phyloP scores from a whole-genome alignment of 1,140 invertebrate genomes.

The Augochlora pura region DNA sequence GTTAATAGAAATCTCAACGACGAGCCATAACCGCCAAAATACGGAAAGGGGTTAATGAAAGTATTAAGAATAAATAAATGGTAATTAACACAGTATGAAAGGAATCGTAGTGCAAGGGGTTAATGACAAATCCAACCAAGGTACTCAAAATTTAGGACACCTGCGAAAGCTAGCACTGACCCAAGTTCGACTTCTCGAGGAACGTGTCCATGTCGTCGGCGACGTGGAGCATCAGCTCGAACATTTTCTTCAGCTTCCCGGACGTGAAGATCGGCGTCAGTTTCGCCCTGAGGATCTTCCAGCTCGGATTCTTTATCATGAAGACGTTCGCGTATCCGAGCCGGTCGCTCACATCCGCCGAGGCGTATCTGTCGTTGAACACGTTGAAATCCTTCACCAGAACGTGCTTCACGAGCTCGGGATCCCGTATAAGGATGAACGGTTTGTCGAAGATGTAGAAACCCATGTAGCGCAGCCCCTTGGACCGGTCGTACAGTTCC shows the following conservation, averaged over 20 bases:
- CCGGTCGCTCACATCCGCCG: constrained; percentile 54
- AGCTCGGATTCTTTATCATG: constrained; percentile 68
- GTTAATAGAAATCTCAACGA: no score
- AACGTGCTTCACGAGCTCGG: constrained; percentile 76
- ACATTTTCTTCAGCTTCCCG: constrained; percentile 77
- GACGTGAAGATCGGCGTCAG: constrained; percentile 76
- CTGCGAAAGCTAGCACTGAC: background rate
- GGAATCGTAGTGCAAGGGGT: no score
- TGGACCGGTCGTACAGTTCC: constrained; percentile 51
- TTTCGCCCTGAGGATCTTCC: constrained; percentile 75
- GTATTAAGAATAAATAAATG: no score
- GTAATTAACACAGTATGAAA: no score
- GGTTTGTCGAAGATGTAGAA: constrained; percentile 74
- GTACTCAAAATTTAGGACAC: no score
- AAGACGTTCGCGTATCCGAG: constrained; percentile 70
- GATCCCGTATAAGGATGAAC: constrained; percentile 75
- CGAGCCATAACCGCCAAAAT: no score
- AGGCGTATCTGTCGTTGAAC: constrained; percentile 69
- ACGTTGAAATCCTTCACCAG: constrained; percentile 79
- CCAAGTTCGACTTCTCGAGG: constrained; percentile 53
- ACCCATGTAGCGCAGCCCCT: constrained; percentile 64
- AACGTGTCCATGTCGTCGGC: constrained; percentile 68
- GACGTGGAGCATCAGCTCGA: constrained; percentile 75
- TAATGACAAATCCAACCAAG: no score
- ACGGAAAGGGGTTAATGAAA: no score